Conservation (phyloP, 2,797 vertebrate genomes). For the Melanotaenia pygmaea region DNA sequence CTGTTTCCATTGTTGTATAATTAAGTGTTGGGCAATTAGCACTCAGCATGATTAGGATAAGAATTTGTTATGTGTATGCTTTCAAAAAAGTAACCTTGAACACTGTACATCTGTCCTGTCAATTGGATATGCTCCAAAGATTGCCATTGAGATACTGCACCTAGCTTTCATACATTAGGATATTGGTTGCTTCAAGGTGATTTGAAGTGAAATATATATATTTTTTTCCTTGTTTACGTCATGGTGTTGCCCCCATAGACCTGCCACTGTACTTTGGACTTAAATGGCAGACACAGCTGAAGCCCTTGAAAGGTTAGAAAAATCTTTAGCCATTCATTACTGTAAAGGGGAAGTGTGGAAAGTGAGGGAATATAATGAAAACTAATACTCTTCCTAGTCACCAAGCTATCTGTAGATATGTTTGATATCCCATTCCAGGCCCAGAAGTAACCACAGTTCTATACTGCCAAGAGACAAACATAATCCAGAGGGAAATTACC, state of each 20-base stretch:
- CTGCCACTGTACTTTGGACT: conserved; percentile 52
- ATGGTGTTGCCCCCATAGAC: conserved; percentile 39
- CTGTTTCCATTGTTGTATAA: conserved; percentile 66
- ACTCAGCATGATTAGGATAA: conserved; percentile 69
- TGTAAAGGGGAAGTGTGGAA: conserved; percentile 54
- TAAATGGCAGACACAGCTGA: conserved; percentile 59
- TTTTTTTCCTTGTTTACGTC: conserved; percentile 35
- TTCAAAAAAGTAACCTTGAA: conserved; percentile 79
- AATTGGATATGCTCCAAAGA: conserved; percentile 76
- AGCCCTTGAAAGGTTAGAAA: conserved; percentile 80
- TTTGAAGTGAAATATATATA: conserved; percentile 40
- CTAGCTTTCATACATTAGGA: conserved; percentile 46
- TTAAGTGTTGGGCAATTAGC: conserved; percentile 79
- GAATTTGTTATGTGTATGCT: conserved; percentile 57
- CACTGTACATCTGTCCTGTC: conserved; percentile 68
- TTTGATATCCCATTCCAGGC: conserved; percentile 84
- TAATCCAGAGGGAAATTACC: conserved; percentile 86
- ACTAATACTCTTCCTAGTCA: conserved; percentile 78
- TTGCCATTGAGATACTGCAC: conserved; percentile 60
- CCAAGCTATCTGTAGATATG: conserved; percentile 78
- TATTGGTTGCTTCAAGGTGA: conserved; percentile 72
- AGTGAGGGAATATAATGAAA: conserved; percentile 81
- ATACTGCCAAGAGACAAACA: conserved; percentile 82
- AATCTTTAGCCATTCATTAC: conserved; percentile 81
- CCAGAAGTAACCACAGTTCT: conserved; percentile 79